Percentiles rank a stretch among this genome's conserved stretches.
phyloP scores from a whole-genome alignment of 2,113 vertebrate genomes.

The Trogon melanurus region DNA sequence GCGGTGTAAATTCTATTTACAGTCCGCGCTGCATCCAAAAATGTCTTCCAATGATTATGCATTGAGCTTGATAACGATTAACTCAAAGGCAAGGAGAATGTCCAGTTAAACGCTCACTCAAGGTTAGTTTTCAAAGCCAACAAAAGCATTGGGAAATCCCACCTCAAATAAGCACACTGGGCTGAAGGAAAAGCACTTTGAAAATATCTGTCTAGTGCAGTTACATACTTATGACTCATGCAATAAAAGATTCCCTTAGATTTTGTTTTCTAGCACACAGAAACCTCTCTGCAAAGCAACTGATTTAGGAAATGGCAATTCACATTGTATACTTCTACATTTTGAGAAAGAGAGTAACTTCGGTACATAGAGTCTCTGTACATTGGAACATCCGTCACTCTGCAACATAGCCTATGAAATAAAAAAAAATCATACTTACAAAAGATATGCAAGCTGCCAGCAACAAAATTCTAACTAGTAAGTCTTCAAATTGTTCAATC shows the following conservation, averaged over 20 bases:
- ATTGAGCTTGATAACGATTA: slow-evolving; percentile 62
- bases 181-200: slow-evolving; percentile 21
- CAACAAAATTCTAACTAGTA: slow-evolving; percentile 96
- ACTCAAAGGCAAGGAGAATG: slow-evolving; percentile 52
- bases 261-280: neutral
- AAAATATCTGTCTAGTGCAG: neutral
- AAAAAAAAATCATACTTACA: slow-evolving; percentile 82
- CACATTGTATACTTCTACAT: neutral
- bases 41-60: slow-evolving; percentile 65
- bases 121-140: slow-evolving; percentile 58
- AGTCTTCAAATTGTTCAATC: slow-evolving; percentile 97
- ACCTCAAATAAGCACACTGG: neutral
- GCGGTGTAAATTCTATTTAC: slow-evolving; percentile 77
- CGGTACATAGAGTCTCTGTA: neutral
- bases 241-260: neutral
- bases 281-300: neutral
- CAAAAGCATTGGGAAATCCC: slow-evolving; percentile 48
- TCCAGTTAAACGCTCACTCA: slow-evolving; percentile 56
- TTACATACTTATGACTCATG: neutral
- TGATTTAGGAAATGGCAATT: neutral
- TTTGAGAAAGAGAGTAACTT: neutral
- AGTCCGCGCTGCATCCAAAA: slow-evolving; percentile 70
- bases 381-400: neutral
- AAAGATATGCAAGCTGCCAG: slow-evolving; percentile 99
- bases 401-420: neutral